phyloP scores from a whole-genome alignment of 2,888 invertebrate genomes.

The Sipha maydis region DNA sequence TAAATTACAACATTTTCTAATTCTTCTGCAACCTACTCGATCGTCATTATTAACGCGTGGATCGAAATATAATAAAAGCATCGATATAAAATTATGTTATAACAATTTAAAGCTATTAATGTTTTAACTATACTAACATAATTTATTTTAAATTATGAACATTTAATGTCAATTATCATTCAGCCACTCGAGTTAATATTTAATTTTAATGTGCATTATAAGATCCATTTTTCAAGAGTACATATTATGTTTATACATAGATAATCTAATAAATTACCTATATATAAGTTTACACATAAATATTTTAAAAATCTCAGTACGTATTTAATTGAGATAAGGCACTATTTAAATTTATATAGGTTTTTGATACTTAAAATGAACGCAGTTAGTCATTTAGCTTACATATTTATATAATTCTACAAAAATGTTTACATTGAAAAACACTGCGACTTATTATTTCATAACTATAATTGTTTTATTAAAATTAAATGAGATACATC shows the following conservation, averaged over 20 bases:
- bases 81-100: not conserved
- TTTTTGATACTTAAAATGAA: too few species aligned
- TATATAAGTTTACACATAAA: not conserved
- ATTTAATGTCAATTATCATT: not conserved
- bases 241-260: not conserved
- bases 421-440: too few species aligned
- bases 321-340: not conserved
- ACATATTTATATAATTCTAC: too few species aligned
- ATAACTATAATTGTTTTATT: too few species aligned
- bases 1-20: conserved; percentile 2
- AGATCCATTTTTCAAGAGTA: not conserved
- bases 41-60: not conserved
- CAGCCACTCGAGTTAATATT: not conserved
- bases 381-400: too few species aligned
- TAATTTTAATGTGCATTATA: not conserved
- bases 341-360: too few species aligned
- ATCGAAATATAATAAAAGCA: not conserved
- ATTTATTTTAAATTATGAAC: not conserved
- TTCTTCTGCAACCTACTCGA: conserved; percentile 7
- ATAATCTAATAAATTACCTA: not conserved
- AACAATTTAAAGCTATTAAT: not conserved
- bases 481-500: too few species aligned
- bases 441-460: too few species aligned
- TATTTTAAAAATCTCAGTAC: not conserved
- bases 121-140: not conserved